These are phyloP conservation scores for Hipposideros armiger DNA, from an alignment of 2,113 vertebrate genomes.

Conservation along the genomic window DNA sequence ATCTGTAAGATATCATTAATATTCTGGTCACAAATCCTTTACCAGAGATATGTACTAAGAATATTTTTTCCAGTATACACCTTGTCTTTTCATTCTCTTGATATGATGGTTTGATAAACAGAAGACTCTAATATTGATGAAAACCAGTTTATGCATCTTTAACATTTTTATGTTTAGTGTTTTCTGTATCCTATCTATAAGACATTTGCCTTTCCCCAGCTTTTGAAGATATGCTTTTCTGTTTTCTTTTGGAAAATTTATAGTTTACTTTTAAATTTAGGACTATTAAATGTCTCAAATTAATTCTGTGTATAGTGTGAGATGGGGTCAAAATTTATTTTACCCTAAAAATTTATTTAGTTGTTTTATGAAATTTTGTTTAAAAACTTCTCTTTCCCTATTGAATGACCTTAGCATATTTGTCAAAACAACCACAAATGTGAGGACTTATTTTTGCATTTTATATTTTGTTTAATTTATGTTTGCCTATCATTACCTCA, in stretches of 20 bases:
- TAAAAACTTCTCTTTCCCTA: neutral
- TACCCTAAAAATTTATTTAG: neutral
- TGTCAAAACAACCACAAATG: neutral
- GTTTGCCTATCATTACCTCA: neutral
- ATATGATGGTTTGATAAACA: neutral
- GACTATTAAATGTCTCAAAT: neutral
- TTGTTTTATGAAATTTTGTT: neutral
- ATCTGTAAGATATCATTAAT: neutral
- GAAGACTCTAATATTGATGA: neutral
- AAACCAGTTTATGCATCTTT: neutral
- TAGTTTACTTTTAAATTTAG: neutral
- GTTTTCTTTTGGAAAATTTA: neutral
- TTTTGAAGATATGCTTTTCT: neutral
- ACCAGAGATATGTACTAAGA: neutral
- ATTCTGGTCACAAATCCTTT: neutral
- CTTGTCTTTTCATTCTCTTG: neutral
- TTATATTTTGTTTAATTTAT: neutral
- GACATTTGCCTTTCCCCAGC: neutral
- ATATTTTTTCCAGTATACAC: neutral
- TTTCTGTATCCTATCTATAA: neutral
- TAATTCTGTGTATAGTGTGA: neutral
- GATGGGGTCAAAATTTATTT: neutral
- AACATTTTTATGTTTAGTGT: neutral
- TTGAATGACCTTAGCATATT: neutral
- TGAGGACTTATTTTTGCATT: neutral